Conservation (phyloP, 35 echinoderm and acorn worm species). For the Apostichopus japonicus region DNA sequence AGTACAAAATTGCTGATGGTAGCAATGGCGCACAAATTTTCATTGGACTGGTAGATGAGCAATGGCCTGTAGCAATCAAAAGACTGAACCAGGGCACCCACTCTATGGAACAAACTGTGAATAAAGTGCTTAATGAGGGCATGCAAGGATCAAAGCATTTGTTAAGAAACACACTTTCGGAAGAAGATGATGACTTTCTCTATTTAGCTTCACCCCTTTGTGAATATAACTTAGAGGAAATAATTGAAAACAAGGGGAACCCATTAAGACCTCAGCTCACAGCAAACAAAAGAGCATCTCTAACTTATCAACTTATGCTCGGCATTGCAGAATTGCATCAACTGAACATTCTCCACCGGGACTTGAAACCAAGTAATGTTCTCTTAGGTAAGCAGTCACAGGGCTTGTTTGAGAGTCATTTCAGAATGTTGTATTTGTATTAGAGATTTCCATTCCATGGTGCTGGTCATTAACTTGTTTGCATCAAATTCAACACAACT, state of each 20-base stretch:
- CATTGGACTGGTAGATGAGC: not conserved
- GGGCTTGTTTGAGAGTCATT: not conserved
- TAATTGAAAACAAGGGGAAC: not conserved
- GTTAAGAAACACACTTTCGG: not conserved
- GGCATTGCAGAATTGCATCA: not conserved
- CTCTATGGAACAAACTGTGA: not conserved
- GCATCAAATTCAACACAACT: not conserved
- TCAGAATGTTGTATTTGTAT: not conserved
- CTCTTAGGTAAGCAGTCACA: not conserved
- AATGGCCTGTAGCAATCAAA: not conserved
- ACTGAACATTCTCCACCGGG: not conserved
- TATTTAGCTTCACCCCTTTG: not conserved
- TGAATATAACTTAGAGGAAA: not conserved
- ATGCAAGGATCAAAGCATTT: not conserved
- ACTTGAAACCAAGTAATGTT: not conserved
- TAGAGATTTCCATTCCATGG: not conserved
- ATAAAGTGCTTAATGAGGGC: too few species aligned
- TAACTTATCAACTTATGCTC: not conserved
- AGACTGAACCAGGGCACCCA: not conserved
- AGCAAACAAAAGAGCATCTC: not conserved
- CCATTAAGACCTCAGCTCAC: not conserved
- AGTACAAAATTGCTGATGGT: constrained; percentile 12
- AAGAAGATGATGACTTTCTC: not conserved
- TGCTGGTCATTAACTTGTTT: not conserved
- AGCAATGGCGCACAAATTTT: constrained; percentile 34